Base-by-base conservation (phyloP, 1,140 invertebrate genomes). In the Drosophila pandora region DNA sequence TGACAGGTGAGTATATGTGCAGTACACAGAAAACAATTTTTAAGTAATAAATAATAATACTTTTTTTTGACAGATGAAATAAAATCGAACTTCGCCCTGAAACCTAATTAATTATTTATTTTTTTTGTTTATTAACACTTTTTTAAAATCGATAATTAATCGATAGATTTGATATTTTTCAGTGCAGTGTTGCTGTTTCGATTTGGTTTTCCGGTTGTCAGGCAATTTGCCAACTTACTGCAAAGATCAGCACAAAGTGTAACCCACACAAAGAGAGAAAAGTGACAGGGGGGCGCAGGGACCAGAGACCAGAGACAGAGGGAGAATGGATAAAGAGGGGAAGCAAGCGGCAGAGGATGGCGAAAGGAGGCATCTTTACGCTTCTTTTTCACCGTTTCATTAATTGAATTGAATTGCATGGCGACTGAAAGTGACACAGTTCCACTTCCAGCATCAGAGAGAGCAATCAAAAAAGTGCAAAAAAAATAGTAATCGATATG, bases 171-270 rank as follows among this genome's bases (percentile, higher is more conserved):
- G 39, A 43, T 28, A 28, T 28, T 28, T 28, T 28, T 28, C 34
- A 37, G 43, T 47, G 43, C 21, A 47, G 17, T 47, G 54, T 13
- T 28, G 37, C 54, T 57, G 53, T 56, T 79, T 76, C 60, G 71
- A 59, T 48, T 76, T 87, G 76, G 79, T 77, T 84, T 85, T 81
- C 64, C 76, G 57, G 73, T 77, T 82, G 83, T 80, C 82, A 88
- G 83, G 70, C 82, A 87, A 87, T 87, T 87, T 88, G 78, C 83
- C 69, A 87, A 82, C 82, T 88, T 87, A 82, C 69, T 88, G 82
- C 82, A 87, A 88, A 87, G 82, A 85, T 85, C 82, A 85, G 82
- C 82, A 85, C 62, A 88, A 85, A 85, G 73, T 87, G 64, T 61
- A 41, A 34, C 62, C 52, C 58, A 59, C 65, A 67, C 68, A 77